Conservation (phyloP, 2,797 vertebrate species). For the Argyrosomus regius region DNA sequence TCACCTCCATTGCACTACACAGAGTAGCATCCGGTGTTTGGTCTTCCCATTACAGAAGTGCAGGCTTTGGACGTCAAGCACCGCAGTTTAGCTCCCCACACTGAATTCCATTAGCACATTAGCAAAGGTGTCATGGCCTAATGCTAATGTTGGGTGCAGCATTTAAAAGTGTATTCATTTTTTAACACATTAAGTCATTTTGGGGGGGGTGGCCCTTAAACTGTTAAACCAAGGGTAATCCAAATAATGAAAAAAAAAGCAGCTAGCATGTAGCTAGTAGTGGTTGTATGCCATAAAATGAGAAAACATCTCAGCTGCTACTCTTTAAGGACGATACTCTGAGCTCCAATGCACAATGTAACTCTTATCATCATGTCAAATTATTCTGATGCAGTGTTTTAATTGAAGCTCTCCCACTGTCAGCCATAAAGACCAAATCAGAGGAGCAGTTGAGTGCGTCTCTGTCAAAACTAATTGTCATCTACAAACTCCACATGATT, state of each 20-base stretch:
- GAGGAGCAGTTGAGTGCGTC: conserved; percentile 16
- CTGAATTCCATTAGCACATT: conserved; percentile 78
- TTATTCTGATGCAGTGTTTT: conserved; percentile 26
- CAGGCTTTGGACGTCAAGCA: conserved; percentile 65
- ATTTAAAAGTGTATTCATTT: conserved; percentile 27
- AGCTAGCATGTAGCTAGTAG: neutral
- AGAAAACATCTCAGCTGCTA: conserved; percentile 5
- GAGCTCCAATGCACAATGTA: conserved; percentile 1
- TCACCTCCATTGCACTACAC: conserved; percentile 50
- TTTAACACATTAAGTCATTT: conserved; percentile 37
- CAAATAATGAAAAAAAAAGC: neutral
- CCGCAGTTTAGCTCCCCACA: conserved; percentile 67
- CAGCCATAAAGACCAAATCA: conserved; percentile 19
- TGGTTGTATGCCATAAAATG: neutral
- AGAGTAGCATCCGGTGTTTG: conserved; percentile 51
- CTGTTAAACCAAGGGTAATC: conserved; percentile 14
- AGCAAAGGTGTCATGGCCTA: conserved; percentile 73
- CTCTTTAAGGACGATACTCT: conserved; percentile 8
- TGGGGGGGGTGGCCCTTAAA: conserved; percentile 14
- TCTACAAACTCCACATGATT: conserved; percentile 44
- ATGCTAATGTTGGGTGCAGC: conserved; percentile 69
- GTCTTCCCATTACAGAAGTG: conserved; percentile 60
- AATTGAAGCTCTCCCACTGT: conserved; percentile 39
- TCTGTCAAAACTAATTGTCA: conserved; percentile 47
- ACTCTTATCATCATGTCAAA: conserved; percentile 14